Base-by-base conservation (phyloP, 1,140 invertebrate species). In the Procambarus virginalis region DNA sequence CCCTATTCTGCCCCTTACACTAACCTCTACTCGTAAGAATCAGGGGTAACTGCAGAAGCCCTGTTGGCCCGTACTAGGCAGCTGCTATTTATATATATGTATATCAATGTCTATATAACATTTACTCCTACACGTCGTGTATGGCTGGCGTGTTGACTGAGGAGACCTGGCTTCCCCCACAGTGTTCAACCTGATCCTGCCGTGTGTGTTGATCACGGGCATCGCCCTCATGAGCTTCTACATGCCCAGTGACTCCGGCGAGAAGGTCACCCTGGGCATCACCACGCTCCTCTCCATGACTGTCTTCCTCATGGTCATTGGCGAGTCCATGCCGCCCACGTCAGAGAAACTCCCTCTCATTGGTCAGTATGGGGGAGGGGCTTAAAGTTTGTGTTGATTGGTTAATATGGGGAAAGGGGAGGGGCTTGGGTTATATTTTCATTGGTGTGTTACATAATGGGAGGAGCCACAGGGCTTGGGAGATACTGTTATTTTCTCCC, bases 231-330 rank as follows among this genome's bases (percentile, higher is more conserved):
- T 96, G 48, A 95, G 95, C 70, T 96, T 96, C 93, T 95, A 95
- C 93, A 94, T 96, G 91, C 95, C 95, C 55, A 95, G 95, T 2
- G 95, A 96, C 91, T 94, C 94, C 14, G 95, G 95, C 20, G 93
- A 94, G 92, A 94, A 94, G 91, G 94, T 94, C 2, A 94, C 94
- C 2, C 92, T 94, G 60, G 95, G 95, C 77, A 96, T 96, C 82
- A 96, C 95, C 14, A 96, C 95, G 0, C 93, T 96, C 0, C 94
- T 96, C 22, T 95, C 95, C 49, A 96, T 96, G 94, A 96, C 95
- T 51, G 95, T 96, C 17, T 96, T 96, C 92, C 93, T 96, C 12
- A 96, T 96, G 95, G 94, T 96, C 73, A 95, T 96, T 49, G 95
- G 95, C 6, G 95, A 96, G 91, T 94, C 94, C 91, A 95, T 96